Evolutionary conservation across 2,113 vertebrate genomes (phyloP), one percentile per base, ranked within the genome.

Genomic region (Eidolon helvum): DNA sequence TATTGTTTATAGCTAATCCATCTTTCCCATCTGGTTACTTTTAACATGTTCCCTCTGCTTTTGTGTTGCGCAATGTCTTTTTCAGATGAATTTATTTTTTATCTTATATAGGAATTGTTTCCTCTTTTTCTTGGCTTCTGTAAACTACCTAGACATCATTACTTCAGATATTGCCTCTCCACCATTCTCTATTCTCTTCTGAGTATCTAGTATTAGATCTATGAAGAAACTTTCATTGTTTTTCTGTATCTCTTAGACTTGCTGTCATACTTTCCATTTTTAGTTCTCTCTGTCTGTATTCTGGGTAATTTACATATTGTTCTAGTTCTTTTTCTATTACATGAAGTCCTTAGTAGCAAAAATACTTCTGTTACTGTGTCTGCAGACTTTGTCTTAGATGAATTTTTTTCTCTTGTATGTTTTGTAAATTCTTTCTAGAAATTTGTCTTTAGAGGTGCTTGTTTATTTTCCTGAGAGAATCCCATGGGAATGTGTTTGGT

Each of bases 271-370:
- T 82, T 88, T 66, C 66, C 22, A 93, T 55, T 85, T 94, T 50
- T 63, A 53, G 59, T 82, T 80, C n/a, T 93, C 12, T 80, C 57
- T 22, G 38, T 92, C 71, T 94, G 38, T 72, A 59, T 92, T 68
- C 50, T 43, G 18, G 38, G 71, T 61, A 68, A 91, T 88, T 82
- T 88, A 72, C 71, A 35, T 66, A 35, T 86, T 95, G 15, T 55
- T 88, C 82, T 77, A 87, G 53, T 91, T 87, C 43, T 87, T 87
- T 96, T 94, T 79, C 75, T 84, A 33, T n/a, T 69, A 50, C 28
- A 40, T 33, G 8, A 83, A 96, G 59, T 61, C 11, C 24, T 68
- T 75, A 26, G 15, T 77, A 90, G 22, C 7, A 26, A 18, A 24
- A 43, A 69, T 48, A 55, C 30, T 79, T 72, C 85, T 82, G 53